Evolutionary conservation across 2,797 vertebrate species (phyloP).

Genomic region (Microctenopoma steveboyesi): DNA sequence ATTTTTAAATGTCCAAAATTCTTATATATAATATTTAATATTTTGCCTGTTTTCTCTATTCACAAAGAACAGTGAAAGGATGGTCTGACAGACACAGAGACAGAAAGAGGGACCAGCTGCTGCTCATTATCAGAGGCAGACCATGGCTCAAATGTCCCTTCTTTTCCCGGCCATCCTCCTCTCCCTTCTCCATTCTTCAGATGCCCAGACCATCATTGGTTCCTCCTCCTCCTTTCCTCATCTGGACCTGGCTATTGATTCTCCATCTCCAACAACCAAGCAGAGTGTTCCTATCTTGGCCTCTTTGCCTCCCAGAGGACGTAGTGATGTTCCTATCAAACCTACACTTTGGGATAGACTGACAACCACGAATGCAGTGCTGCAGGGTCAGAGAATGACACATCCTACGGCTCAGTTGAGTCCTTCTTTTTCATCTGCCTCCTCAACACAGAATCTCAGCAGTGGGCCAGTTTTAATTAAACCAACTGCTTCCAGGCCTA

Average conservation of each 20-base stretch:
- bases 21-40: no score
- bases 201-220: conserved; percentile 70
- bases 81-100: conserved; percentile 66
- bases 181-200: conserved; percentile 56
- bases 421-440: conserved; percentile 35
- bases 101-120: conserved; percentile 46
- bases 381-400: conserved; percentile 32
- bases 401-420: conserved; percentile 47
- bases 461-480: conserved; percentile 50
- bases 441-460: conserved; percentile 56
- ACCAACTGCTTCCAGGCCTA: conserved; percentile 52
- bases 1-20: not conserved
- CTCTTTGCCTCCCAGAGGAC: conserved; percentile 61
- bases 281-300: conserved; percentile 55
- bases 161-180: conserved; percentile 69
- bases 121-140: conserved; percentile 48
- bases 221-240: conserved; percentile 61
- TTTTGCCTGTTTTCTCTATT: conserved; percentile 33
- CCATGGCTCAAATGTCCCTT: conserved; percentile 62
- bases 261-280: conserved; percentile 58
- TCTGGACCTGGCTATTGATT: conserved; percentile 37
- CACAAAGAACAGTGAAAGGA: conserved; percentile 59
- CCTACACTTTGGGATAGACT: conserved; percentile 36
- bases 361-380: conserved; percentile 37
- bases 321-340: conserved; percentile 72